Percentiles rank a stretch among this genome's conserved stretches.
Conservation (phyloP, 2,888 invertebrate species). For the Trichogramma evanescens region DNA sequence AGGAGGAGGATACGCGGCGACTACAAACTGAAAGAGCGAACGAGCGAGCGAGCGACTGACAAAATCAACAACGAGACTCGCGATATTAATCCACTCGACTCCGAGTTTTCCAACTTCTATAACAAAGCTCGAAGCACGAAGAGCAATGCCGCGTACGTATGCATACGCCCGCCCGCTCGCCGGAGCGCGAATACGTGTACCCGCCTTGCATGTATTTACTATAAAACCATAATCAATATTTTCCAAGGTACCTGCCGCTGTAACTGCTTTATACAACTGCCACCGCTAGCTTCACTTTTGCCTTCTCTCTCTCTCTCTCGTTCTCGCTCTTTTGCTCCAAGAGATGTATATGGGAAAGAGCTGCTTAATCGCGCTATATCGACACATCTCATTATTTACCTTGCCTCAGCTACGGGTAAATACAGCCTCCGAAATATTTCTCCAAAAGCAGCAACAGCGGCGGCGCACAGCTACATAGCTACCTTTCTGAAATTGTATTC, state of each 20-base stretch:
- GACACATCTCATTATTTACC: conserved; percentile 1
- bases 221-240: conserved; percentile 46
- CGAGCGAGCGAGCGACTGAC: conserved; percentile 39
- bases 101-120: conserved; percentile 47
- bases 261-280: conserved; percentile 22
- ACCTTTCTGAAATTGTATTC: neutral
- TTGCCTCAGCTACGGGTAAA: neutral
- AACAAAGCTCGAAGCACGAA: conserved; percentile 39
- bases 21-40: conserved; percentile 24
- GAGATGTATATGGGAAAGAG: neutral
- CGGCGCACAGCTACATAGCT: no score
- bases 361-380: neutral
- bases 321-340: neutral
- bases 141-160: conserved; percentile 23
- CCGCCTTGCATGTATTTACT: conserved; percentile 33
- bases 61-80: conserved; percentile 48
- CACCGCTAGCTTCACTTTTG: conserved; percentile 23
- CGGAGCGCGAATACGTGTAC: no score
- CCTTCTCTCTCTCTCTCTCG: neutral
- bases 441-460: no score
- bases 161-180: conserved; percentile 20
- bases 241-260: conserved; percentile 28
- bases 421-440: no score
- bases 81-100: conserved; percentile 48
- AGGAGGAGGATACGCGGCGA: conserved; percentile 23